Percentiles rank a stretch among this genome's conserved stretches.
phyloP scores from a whole-genome alignment of 2,888 invertebrate species.

The Acanthacorydalis orientalis region DNA sequence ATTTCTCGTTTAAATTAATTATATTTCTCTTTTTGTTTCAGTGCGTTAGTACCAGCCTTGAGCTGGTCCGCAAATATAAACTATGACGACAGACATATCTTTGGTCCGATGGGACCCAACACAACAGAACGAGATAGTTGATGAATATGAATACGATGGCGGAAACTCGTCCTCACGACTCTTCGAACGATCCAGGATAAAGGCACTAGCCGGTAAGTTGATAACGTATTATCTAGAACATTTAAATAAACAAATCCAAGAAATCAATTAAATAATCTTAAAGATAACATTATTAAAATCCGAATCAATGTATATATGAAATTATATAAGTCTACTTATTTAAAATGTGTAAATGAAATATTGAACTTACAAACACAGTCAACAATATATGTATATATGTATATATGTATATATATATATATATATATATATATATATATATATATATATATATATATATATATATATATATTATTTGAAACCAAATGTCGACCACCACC shows the following conservation, averaged over 20 bases:
- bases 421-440: background rate
- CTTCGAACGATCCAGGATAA: constrained; percentile 97
- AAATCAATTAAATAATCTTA: no score
- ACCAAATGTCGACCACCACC: no score
- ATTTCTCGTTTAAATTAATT: background rate
- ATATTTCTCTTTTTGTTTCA: constrained; percentile 8
- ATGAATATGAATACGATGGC: constrained; percentile 98
- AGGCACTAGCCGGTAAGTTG: constrained; percentile 82
- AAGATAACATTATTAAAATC: no score
- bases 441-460: no score
- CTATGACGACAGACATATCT: constrained; percentile 94
- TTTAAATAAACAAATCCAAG: background rate
- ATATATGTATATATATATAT: background rate
- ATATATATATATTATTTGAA: no score
- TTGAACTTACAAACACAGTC: no score
- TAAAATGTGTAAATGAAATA: no score
- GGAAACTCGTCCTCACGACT: constrained; percentile 97
- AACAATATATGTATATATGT: no score
- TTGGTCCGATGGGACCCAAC: constrained; percentile 94
- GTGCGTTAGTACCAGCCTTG: constrained; percentile 23
- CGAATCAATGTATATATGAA: no score
- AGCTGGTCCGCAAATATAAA: constrained; percentile 4
- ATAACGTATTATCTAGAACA: background rate
- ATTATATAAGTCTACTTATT: no score
- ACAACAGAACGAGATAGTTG: constrained; percentile 82